Base-by-base conservation (phyloP, 2,797 vertebrate species). In the Tapirus indicus region DNA sequence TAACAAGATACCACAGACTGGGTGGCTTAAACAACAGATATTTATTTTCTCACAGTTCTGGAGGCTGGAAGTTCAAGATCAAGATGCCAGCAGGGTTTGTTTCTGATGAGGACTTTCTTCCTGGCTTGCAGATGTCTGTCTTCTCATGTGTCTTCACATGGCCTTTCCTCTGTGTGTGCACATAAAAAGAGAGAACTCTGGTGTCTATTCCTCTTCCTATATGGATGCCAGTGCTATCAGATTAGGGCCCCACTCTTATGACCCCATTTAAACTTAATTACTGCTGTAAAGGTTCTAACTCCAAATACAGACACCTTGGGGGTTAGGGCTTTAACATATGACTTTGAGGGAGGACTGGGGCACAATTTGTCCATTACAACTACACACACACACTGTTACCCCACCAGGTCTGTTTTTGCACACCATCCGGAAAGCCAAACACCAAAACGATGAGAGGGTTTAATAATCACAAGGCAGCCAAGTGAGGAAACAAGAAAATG, bases 301-400 rank as follows among this genome's bases (percentile, higher is more conserved):
- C 66, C 44, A 95, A 78, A 93, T 56, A 82, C 5, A 64, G 21
- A 64, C 38, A 89, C 62, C 71, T 0, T 54, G 47, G n/a, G 52
- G 20, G 13, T 87, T 91, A 91, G 62, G 88, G 8, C 9, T 92
- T 92, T 54, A 52, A 64, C 23, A 86, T 41, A 90, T 47, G 52
- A 64, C 25, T 91, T 32, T 56, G 29, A 27, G 58, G 6, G 32
- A 3, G 4, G 49, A 52, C 4, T 38, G 49, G 14, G n/a, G 49
- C n/a, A 93, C 29, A 56, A 38, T 49, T 96, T 84, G 58, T n/a
- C 49, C 44, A 11, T 62, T 95, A 74, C 25, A 94, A 74, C 56
- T 75, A 62, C 16, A 84, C 41, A 84, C 1, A 64, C 27, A 80
- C 32, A 52, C 38, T 38, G 38, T 38, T 38, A 38, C 38, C 38